Conservation (phyloP, 2,113 vertebrate genomes). For the Corythaixoides concolor region DNA sequence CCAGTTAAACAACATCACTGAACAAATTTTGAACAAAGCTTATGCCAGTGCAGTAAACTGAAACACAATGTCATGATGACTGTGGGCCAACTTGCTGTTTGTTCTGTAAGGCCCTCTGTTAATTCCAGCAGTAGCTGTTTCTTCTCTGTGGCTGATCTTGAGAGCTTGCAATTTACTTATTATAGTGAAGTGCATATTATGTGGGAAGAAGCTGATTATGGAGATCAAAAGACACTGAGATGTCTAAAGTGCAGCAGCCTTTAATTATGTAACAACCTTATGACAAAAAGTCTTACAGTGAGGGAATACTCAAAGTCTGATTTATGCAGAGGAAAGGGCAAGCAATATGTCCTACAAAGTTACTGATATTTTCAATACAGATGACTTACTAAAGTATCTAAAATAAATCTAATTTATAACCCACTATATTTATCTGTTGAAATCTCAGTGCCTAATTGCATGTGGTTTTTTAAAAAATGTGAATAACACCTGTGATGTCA, state of each 20-base stretch:
- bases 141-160: background rate
- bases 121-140: background rate
- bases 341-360: background rate
- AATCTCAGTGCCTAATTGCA: background rate
- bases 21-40: background rate
- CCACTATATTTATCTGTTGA: background rate
- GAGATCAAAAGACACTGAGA: background rate
- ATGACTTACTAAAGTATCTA: background rate
- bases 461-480: fast-evolving
- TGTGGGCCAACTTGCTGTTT: background rate
- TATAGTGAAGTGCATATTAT: background rate
- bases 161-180: slow-evolving; percentile 27
- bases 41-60: background rate
- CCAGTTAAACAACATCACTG: background rate
- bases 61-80: background rate
- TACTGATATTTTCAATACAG: background rate
- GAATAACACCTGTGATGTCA: background rate
- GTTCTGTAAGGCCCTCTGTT: background rate
- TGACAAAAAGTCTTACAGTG: background rate
- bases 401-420: background rate
- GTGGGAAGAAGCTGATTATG: background rate
- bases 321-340: background rate
- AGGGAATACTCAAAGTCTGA: background rate
- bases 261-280: background rate
- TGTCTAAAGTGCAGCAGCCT: background rate